Evolutionary conservation across 2,888 invertebrate genomes (phyloP).

Genomic region (Scaptomyza caliginosa): DNA sequence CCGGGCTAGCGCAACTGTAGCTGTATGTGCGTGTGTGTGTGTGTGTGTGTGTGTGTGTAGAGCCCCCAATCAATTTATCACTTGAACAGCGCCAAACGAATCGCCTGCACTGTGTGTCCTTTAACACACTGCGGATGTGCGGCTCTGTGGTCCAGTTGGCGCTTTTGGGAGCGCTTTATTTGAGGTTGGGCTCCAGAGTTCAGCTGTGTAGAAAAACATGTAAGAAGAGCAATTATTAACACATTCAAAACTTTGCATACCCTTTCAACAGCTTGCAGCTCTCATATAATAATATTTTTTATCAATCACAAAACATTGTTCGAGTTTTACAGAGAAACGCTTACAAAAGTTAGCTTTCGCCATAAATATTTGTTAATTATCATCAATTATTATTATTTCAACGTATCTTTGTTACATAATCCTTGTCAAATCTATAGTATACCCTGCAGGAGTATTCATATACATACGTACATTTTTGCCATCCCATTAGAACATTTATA

Average conservation of each 20-base stretch:
- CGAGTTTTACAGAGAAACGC: no score
- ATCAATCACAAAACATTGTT: no score
- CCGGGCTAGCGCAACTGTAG: constrained; percentile 9
- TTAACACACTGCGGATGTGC: constrained; percentile 29
- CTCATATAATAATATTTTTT: no score
- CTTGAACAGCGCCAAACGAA: constrained; percentile 65
- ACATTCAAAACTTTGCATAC: neutral
- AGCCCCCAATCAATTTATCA: constrained; percentile 80
- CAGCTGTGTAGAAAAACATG: constrained; percentile 31
- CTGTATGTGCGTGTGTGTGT: constrained; percentile 14
- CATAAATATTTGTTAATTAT: no score
- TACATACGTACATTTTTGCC: constrained; percentile 60
- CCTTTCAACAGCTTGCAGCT: no score
- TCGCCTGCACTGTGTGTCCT: constrained; percentile 45
- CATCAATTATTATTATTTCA: neutral
- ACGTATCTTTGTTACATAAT: neutral
- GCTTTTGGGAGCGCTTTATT: constrained; percentile 23
- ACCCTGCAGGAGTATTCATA: neutral
- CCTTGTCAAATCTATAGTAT: neutral
- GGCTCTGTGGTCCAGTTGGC: constrained; percentile 29
- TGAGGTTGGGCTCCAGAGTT: neutral
- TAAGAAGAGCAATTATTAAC: neutral
- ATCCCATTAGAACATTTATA: constrained; percentile 77
- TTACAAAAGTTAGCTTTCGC: no score
- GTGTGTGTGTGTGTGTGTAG: constrained; percentile 18